Evolutionary conservation across 2,888 invertebrate species (phyloP).

Genomic region (Dorcus hopei): DNA sequence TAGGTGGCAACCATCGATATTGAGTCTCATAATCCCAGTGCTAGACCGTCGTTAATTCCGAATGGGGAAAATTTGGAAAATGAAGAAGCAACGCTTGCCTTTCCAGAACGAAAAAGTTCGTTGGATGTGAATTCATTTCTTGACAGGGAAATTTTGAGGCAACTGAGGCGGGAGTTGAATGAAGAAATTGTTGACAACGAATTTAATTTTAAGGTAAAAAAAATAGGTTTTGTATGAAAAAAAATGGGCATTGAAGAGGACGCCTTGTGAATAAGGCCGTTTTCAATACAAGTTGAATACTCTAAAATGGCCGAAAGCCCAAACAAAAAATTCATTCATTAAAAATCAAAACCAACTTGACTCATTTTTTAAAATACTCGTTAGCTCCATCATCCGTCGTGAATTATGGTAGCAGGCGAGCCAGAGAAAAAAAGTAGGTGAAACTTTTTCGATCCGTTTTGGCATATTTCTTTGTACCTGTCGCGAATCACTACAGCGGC

Average conservation of each 20-base stretch:
- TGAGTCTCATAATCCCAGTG: slow-evolving; percentile 67
- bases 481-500: too few species aligned
- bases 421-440: too few species aligned
- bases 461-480: too few species aligned
- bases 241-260: background rate
- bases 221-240: background rate
- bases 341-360: too few species aligned
- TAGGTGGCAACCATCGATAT: slow-evolving; percentile 36
- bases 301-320: too few species aligned
- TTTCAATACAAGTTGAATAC: too few species aligned
- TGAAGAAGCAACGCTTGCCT: slow-evolving; percentile 6
- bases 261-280: too few species aligned
- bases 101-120: slow-evolving; percentile 16
- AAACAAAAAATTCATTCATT: too few species aligned
- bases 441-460: too few species aligned
- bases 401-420: too few species aligned
- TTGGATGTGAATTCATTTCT: slow-evolving; percentile 51
- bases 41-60: slow-evolving; percentile 61
- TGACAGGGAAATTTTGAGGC: slow-evolving; percentile 61
- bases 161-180: slow-evolving; percentile 64
- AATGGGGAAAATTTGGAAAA: slow-evolving; percentile 42
- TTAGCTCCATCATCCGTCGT: too few species aligned
- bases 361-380: too few species aligned
- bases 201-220: slow-evolving; percentile 62
- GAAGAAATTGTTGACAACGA: slow-evolving; percentile 67